Conservation (phyloP, 1,140 invertebrate species). For the Drosophila prosaltans region DNA sequence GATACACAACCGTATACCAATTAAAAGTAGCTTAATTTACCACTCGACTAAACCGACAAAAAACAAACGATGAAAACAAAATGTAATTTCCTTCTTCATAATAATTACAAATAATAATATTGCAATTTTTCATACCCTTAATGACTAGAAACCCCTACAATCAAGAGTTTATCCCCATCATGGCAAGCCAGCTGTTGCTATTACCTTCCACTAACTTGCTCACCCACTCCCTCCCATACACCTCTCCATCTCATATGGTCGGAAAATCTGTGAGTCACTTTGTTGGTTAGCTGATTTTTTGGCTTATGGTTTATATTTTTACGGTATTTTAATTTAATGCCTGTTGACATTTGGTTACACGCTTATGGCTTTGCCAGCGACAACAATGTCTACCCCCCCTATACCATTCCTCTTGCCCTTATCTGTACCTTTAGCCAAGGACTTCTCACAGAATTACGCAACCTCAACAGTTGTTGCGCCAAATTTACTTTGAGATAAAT, state of each 20-base stretch:
- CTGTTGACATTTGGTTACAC: constrained; percentile 70
- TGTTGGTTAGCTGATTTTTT: constrained; percentile 44
- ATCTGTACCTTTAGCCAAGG: background rate
- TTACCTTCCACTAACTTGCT: constrained; percentile 15
- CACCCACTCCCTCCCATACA: background rate
- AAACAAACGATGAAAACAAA: constrained; percentile 28
- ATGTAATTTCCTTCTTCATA: constrained; percentile 53
- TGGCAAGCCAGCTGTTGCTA: constrained; percentile 54
- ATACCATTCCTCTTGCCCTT: background rate
- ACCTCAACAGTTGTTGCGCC: constrained; percentile 53
- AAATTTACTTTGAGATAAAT: constrained; percentile 60
- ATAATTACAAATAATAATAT: constrained; percentile 67
- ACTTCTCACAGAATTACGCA: constrained; percentile 43
- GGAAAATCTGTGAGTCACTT: constrained; percentile 51
- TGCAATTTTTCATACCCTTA: constrained; percentile 42
- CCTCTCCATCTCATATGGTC: background rate
- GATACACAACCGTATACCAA: background rate
- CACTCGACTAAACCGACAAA: constrained; percentile 19
- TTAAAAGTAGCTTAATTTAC: constrained; percentile 37
- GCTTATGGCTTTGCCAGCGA: constrained; percentile 43
- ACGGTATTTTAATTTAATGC: constrained; percentile 70
- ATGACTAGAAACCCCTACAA: constrained; percentile 52
- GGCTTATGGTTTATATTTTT: constrained; percentile 60
- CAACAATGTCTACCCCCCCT: constrained; percentile 36
- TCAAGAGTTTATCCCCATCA: constrained; percentile 51